phyloP scores from a whole-genome alignment of 1,140 invertebrate species.

The Coelopa frigida region DNA sequence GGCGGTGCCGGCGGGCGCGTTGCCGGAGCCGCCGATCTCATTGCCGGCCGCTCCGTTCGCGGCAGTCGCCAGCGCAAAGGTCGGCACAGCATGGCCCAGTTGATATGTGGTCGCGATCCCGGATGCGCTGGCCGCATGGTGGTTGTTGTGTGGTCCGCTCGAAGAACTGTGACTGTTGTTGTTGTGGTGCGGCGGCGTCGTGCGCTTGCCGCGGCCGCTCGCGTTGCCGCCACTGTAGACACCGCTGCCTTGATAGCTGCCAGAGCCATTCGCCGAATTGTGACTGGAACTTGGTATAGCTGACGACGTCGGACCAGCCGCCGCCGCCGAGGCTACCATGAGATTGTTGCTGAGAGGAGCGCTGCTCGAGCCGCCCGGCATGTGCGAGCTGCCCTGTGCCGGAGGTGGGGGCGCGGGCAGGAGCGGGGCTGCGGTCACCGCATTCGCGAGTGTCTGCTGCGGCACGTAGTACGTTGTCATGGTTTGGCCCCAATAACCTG shows the following conservation, averaged over 20 bases:
- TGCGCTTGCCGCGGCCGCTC: conserved; percentile 32
- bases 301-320: conserved; percentile 30
- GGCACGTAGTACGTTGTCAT: conserved; percentile 43
- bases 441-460: conserved; percentile 15
- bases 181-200: conserved; percentile 17
- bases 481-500: conserved; percentile 27
- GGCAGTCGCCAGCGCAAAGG: conserved; percentile 29
- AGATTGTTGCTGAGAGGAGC: conserved; percentile 10
- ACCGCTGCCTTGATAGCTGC: conserved; percentile 10
- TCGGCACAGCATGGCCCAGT: conserved; percentile 34
- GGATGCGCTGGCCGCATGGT: conserved; percentile 16
- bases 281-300: conserved; percentile 16
- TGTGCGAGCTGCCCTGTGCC: conserved; percentile 11
- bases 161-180: conserved; percentile 9
- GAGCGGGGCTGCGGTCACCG: conserved; percentile 17
- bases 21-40: conserved; percentile 30
- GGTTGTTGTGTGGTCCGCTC: conserved; percentile 13
- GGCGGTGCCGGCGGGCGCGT: conserved; percentile 21
- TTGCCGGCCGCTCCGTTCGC: conserved; percentile 19
- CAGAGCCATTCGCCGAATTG: conserved; percentile 16
- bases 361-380: conserved; percentile 13
- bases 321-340: conserved; percentile 19
- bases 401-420: conserved; percentile 15
- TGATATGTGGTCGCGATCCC: conserved; percentile 36
- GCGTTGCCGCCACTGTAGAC: conserved; percentile 19